Conservation (phyloP, 2,797 vertebrate genomes). For the Takifugu ocellatus region DNA sequence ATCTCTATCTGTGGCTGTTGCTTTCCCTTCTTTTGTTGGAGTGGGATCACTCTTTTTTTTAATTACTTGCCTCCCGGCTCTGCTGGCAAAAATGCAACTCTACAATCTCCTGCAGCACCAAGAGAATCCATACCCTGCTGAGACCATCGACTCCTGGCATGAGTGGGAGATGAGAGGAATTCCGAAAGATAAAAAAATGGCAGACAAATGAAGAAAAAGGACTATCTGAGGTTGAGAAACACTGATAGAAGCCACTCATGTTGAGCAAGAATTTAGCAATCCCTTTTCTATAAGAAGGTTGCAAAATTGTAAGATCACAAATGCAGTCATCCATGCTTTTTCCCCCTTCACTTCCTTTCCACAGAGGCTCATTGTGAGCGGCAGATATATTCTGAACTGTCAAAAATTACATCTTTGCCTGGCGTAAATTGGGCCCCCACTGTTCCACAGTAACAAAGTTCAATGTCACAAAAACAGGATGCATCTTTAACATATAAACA, state of each 20-base stretch:
- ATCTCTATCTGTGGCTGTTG: slow-evolving; percentile 4
- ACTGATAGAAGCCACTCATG: slow-evolving; percentile 22
- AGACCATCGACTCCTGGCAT: slow-evolving; percentile 50
- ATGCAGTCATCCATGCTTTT: no score
- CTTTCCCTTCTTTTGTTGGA: slow-evolving; percentile 1
- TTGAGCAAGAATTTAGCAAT: slow-evolving; percentile 27
- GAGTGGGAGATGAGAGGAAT: slow-evolving; percentile 48
- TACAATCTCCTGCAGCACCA: slow-evolving; percentile 51
- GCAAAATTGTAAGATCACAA: no score
- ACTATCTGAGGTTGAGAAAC: background rate
- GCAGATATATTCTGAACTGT: no score
- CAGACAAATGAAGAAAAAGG: slow-evolving; percentile 19
- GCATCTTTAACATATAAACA: slow-evolving; percentile 18
- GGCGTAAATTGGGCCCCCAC: no score
- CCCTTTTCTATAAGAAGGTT: slow-evolving; percentile 32
- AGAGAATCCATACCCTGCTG: slow-evolving; percentile 57
- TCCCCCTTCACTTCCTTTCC: no score
- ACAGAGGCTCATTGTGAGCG: no score
- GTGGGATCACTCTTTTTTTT: slow-evolving; percentile 8
- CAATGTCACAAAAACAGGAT: slow-evolving; percentile 35
- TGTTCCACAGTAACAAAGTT: slow-evolving; percentile 35
- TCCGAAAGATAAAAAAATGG: slow-evolving; percentile 26
- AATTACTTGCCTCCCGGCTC: slow-evolving; percentile 26
- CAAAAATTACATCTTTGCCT: no score
- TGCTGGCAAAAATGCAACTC: slow-evolving; percentile 33